Conservation (phyloP, 2,113 vertebrate genomes). For the Spilogale gracilis region DNA sequence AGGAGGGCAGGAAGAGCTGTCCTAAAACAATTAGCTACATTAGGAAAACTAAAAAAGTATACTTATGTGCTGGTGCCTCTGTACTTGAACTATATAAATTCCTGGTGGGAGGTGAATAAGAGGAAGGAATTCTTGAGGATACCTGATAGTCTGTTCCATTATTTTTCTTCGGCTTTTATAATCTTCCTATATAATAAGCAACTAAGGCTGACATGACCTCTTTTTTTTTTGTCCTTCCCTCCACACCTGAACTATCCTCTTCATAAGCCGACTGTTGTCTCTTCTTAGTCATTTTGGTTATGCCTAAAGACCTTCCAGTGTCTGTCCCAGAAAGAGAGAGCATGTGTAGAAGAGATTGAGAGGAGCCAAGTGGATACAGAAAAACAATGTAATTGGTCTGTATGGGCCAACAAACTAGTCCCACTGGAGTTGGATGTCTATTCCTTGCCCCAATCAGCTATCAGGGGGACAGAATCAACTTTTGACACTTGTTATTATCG, state of each 20-base stretch:
- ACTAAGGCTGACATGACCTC: neutral
- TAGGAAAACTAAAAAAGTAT: neutral
- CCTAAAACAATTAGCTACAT: neutral
- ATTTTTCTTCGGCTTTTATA: neutral
- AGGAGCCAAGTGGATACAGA: neutral
- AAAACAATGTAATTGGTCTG: neutral
- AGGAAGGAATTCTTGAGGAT: neutral
- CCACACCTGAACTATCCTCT: neutral
- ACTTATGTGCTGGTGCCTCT: neutral
- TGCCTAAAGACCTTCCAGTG: neutral
- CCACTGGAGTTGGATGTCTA: neutral
- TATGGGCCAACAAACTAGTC: neutral
- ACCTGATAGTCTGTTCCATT: neutral
- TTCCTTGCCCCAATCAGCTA: neutral
- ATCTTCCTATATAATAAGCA: neutral
- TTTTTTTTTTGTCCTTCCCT: neutral
- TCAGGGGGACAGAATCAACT: neutral
- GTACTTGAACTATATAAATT: neutral
- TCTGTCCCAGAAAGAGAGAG: neutral
- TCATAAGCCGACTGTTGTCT: accelerated
- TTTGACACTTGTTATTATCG: neutral
- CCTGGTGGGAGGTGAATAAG: neutral
- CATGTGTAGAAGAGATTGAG: neutral
- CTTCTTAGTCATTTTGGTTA: neutral
- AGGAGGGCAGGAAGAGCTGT: neutral